Percentiles rank a stretch among this genome's conserved stretches.
These are phyloP conservation scores for Cylindroiulus punctatus DNA, from an alignment of 2,888 invertebrate species.

Conservation along the genomic window DNA sequence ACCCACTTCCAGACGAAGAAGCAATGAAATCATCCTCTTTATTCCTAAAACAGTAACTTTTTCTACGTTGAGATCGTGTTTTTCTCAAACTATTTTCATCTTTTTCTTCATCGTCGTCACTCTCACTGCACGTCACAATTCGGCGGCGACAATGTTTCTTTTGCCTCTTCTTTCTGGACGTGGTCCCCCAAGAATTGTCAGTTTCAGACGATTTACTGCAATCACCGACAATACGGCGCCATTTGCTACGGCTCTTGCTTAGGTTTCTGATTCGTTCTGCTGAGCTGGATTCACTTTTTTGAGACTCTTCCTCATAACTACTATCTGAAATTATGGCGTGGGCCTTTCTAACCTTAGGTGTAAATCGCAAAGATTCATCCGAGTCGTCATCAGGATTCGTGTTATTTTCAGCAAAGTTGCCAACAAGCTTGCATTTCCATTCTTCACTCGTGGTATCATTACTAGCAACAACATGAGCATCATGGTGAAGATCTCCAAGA, in stretches of 20 bases:
- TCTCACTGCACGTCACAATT: background rate
- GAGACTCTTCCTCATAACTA: background rate
- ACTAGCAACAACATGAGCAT: background rate
- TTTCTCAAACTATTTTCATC: background rate
- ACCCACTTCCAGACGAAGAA: background rate
- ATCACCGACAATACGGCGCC: background rate
- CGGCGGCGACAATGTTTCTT: background rate
- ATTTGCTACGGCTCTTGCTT: background rate
- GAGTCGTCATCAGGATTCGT: background rate
- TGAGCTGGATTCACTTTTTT: background rate
- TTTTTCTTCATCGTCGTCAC: background rate
- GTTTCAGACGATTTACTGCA: background rate
- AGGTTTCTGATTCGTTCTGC: background rate
- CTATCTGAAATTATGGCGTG: background rate
- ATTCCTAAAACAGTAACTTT: background rate
- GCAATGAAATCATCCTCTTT: background rate
- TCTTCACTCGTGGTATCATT: background rate
- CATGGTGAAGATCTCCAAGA: background rate
- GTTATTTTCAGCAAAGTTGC: background rate
- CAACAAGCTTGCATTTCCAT: constrained; percentile 14
- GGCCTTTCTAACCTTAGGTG: background rate
- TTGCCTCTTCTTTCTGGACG: background rate
- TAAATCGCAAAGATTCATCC: background rate
- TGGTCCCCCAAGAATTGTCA: background rate
- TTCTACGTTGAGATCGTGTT: background rate